Base-by-base conservation (phyloP, 2,888 invertebrate genomes). In the Phorcus lineatus region DNA sequence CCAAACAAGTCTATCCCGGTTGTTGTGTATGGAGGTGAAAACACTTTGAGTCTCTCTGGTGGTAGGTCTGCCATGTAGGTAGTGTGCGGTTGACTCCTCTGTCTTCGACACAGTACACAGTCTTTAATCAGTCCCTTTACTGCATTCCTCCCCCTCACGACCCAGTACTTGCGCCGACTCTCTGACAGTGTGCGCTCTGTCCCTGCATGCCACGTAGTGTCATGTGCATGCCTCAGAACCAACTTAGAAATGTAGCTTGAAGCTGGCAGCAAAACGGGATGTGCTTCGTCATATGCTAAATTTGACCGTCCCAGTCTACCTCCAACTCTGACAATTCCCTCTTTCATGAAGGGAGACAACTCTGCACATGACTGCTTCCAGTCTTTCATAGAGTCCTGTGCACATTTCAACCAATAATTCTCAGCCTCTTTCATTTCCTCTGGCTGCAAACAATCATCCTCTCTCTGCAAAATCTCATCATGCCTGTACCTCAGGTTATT, bases 1-100 rank as follows among this genome's bases (percentile, higher is more conserved):
- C 80, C 80, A 62, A 80, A 80, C 36, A 80, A 36, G 66, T 80
- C 80, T 36, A 80, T 36, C 24, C 80, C 77, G 11, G 77, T 77
- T 13, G 57, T 55, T 57, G 40, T 31, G n/a, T 76, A 80, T n/a
- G 76, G 75, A 3, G 80, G 75, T 53, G 62, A 57, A 76, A 57
- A 75, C 28, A 19, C 22, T 24, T 22, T 66, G 3, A 75, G 17
- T 76, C 80, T 62, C 28, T 76, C 66, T 22, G 76, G 47, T 1
- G 80, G 80, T 17, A 80, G 66, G 62, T 80, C 76, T 24, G 57
- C 76, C 80, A 76, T 80, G 19, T 66, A 36, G 19, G 80, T 77
- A 22, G 28, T 16, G 53, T 76, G 53, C 11, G 67, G 53, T 6
- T 53, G 53, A 9, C 66, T 66, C 31, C 76, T 24, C 19, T 76